Conservation (phyloP, 2,888 invertebrate species). For the Dichetophora obliterata region DNA sequence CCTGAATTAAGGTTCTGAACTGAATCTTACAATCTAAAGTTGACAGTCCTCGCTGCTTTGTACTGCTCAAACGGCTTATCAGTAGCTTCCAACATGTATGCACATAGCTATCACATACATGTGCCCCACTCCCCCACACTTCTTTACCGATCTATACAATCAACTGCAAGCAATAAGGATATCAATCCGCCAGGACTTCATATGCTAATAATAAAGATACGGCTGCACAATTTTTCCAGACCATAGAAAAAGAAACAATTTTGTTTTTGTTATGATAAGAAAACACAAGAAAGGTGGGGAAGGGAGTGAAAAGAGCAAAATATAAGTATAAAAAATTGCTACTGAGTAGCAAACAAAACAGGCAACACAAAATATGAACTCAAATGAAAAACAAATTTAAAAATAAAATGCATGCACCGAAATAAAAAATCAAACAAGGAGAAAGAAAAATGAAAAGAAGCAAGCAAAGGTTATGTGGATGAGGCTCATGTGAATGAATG, state of each 20-base stretch:
- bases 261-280: conserved; percentile 14
- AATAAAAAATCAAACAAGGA: neutral
- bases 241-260: conserved; percentile 15
- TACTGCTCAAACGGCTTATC: conserved; percentile 2
- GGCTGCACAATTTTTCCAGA: conserved; percentile 23
- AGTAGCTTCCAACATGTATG: neutral
- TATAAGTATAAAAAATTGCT: neutral
- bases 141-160: neutral
- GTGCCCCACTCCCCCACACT: neutral
- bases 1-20: too few relatives aligned
- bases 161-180: conserved; percentile 1
- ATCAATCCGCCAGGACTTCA: conserved; percentile 9
- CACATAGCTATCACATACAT: neutral
- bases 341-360: neutral
- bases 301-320: too few relatives aligned
- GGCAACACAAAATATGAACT: conserved; percentile 42
- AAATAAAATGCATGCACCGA: conserved; percentile 35
- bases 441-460: conserved; percentile 24
- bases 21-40: too few relatives aligned
- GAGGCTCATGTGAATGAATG: conserved; percentile 39
- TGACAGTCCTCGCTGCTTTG: neutral
- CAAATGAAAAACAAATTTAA: conserved; percentile 44
- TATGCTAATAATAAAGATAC: conserved; percentile 29
- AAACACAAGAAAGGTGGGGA: neutral
- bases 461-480: conserved; percentile 40